Evolutionary conservation across 2,113 vertebrate genomes (phyloP), one percentile per base, ranked within the genome.

Genomic region (Plestiodon gilberti): DNA sequence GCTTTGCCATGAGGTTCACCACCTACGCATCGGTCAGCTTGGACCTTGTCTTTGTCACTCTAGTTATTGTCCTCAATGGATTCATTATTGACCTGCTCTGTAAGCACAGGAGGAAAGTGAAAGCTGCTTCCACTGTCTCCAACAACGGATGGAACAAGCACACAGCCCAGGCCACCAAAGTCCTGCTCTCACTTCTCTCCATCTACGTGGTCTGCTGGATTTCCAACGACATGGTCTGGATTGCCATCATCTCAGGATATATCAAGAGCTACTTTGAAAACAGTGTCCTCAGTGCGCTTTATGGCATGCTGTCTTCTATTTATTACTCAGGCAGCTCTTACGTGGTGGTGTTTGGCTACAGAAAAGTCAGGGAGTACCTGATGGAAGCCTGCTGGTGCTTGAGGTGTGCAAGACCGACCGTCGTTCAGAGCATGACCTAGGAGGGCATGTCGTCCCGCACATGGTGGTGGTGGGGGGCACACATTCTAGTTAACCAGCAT

Each of bases 171-270:
- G 88, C 22, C 0, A 91, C 89, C 0, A 86, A 87, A 20, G 76
- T 83, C 67, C 55, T 90, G 78, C 78, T 89, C 8, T 87, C 35
- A 0, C 43, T 94, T 57, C 83, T 93, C 13, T 92, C 67, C 2
- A 3, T 88, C 57, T 93, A 89, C 0, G 55, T 80, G 76, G 73
- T 79, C 76, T 93, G 83, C 62, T 94, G 88, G 89, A 88, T 94
- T 78, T 90, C 83, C 11, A 89, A 67, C 0, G 35, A 89, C 30
- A 55, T 89, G 35, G 88, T 89, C 1, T 90, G 90, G 82, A 73
- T 87, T 28, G 81, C 78, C 55, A 55, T 83, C 3, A 38, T 88
- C 80, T 83, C 87, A 2, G 85, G 83, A 3, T 28, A 92, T 5
- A 79, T 86, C 20, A 57, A 69, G 67, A 82, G 33, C 20, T 55